Evolutionary conservation across 2,797 vertebrate genomes (phyloP).

Genomic region (Adrianichthys oophorus): DNA sequence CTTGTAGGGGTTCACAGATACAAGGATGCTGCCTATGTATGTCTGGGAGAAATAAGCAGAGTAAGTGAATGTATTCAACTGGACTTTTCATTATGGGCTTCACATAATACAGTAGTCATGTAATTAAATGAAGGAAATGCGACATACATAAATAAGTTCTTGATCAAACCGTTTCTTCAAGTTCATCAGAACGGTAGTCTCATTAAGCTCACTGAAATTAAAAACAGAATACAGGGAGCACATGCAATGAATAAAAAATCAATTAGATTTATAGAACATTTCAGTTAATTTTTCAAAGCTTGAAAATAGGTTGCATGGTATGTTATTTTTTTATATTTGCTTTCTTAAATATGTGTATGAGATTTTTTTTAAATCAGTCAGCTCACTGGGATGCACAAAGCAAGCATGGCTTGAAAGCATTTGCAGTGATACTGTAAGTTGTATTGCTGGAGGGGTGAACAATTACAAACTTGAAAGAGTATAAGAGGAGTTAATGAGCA

Average conservation of each 20-base stretch:
- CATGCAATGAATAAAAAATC: conserved; percentile 14
- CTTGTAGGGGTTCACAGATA: conserved; percentile 93
- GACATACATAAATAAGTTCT: conserved; percentile 90
- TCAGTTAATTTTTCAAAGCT: conserved; percentile 9
- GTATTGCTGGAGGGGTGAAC: conserved; percentile 11
- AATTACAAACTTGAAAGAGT: conserved; percentile 14
- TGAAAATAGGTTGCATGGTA: neutral
- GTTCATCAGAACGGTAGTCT: conserved; percentile 88
- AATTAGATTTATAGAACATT: too few relatives aligned
- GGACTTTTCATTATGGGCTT: neutral
- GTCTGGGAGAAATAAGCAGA: conserved; percentile 76
- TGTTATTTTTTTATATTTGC: conserved; percentile 11
- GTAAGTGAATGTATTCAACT: conserved; percentile 1
- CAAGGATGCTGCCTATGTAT: conserved; percentile 95
- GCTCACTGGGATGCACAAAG: neutral
- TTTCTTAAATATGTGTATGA: conserved; percentile 4
- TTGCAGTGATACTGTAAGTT: conserved; percentile 7
- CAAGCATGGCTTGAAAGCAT: conserved; percentile 22
- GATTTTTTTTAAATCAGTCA: conserved; percentile 3
- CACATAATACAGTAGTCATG: conserved; percentile 14
- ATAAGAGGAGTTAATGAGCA: conserved; percentile 19
- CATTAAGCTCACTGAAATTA: conserved; percentile 88
- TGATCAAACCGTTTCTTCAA: conserved; percentile 89
- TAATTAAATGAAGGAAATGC: conserved; percentile 20
- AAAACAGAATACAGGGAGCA: conserved; percentile 38